Conservation (phyloP, 2,113 vertebrate genomes). For the Bubo bubo region DNA sequence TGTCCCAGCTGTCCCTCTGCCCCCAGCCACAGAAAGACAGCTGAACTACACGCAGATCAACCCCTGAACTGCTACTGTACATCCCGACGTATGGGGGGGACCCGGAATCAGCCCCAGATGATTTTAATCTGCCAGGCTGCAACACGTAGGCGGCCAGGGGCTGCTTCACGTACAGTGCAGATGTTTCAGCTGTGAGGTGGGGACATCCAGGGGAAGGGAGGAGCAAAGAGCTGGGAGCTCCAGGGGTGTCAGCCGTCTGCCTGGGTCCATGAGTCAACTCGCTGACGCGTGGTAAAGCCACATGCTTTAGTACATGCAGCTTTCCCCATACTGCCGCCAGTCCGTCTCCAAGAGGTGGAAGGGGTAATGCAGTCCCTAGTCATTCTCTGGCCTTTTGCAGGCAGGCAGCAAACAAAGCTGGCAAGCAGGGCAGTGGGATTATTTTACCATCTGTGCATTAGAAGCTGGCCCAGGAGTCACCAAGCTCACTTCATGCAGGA, state of each 20-base stretch:
- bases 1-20: slow-evolving; percentile 64
- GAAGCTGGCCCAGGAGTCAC: slow-evolving; percentile 67
- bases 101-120: background rate
- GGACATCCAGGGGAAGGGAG: slow-evolving; percentile 31
- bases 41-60: background rate
- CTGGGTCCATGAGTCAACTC: slow-evolving; percentile 60
- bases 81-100: background rate
- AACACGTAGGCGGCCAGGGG: background rate
- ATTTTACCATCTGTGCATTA: slow-evolving; percentile 70
- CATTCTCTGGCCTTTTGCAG: slow-evolving; percentile 25
- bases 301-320: slow-evolving; percentile 45
- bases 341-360: slow-evolving; percentile 24
- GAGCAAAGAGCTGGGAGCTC: slow-evolving; percentile 35
- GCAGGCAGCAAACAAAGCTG: slow-evolving; percentile 65
- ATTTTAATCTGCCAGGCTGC: background rate
- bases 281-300: slow-evolving; percentile 64
- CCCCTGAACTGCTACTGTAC: background rate
- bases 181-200: slow-evolving; percentile 52
- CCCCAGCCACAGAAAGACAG: slow-evolving; percentile 45
- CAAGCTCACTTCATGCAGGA: slow-evolving; percentile 10
- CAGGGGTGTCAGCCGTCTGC: slow-evolving; percentile 58
- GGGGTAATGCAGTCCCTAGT: slow-evolving; percentile 40
- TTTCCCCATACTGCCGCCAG: background rate
- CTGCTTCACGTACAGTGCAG: slow-evolving; percentile 11
- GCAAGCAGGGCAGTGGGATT: slow-evolving; percentile 64